These are phyloP conservation scores for Australoheros scitulus DNA, from an alignment of 2,113 vertebrate species.

Conservation along the genomic window DNA sequence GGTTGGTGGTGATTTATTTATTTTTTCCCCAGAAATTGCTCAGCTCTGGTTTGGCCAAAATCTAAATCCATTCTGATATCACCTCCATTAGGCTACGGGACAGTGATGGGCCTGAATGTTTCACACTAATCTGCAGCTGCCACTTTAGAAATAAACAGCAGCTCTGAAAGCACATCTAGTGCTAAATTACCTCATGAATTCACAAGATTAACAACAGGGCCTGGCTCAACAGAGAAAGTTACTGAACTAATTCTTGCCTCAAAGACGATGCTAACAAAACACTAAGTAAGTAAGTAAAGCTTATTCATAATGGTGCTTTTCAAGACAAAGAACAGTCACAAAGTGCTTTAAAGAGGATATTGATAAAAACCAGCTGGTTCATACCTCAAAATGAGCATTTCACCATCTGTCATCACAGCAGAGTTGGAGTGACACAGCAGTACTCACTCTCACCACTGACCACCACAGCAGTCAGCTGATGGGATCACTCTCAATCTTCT, in stretches of 20 bases:
- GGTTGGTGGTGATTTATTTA: too few species aligned
- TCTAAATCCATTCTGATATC: background rate
- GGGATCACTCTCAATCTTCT: background rate
- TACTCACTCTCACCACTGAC: background rate
- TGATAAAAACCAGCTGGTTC: background rate
- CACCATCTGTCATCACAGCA: too few species aligned
- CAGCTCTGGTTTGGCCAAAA: background rate
- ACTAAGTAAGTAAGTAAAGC: background rate
- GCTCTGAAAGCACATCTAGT: too few species aligned
- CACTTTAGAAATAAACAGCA: too few species aligned
- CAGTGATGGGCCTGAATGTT: background rate
- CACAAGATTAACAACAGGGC: too few species aligned
- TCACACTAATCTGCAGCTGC: background rate
- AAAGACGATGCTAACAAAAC: background rate
- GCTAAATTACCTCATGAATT: too few species aligned
- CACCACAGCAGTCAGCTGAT: background rate
- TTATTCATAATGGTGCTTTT: background rate
- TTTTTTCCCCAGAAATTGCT: too few species aligned
- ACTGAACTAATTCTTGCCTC: too few species aligned
- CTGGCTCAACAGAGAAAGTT: too few species aligned
- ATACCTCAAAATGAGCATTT: too few species aligned
- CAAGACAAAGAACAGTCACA: background rate
- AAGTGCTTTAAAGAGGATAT: background rate
- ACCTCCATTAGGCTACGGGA: background rate
- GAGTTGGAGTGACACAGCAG: background rate